These are phyloP conservation scores for Cylloceria caligata DNA, from an alignment of 2,888 invertebrate species.

Conservation along the genomic window DNA sequence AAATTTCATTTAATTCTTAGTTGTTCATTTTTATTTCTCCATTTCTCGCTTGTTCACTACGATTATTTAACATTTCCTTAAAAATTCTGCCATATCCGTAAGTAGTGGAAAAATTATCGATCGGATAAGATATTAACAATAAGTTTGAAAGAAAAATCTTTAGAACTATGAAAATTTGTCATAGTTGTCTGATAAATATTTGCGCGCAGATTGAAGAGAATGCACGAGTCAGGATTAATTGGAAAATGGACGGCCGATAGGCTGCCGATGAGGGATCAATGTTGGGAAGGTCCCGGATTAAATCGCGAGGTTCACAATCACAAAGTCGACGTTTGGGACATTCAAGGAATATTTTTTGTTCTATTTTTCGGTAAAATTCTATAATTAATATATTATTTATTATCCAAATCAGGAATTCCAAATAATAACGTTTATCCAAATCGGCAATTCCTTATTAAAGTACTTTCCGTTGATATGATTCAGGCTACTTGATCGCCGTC, in stretches of 20 bases:
- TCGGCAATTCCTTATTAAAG: not conserved
- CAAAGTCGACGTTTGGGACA: conserved; percentile 94
- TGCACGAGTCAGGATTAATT: conserved; percentile 94
- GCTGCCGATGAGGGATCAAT: conserved; percentile 92
- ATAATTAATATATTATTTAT: conserved; percentile 7
- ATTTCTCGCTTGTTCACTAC: too few species aligned
- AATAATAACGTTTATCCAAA: not conserved
- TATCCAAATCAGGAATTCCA: not conserved
- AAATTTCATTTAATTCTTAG: conserved; percentile 35
- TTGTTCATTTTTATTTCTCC: not conserved
- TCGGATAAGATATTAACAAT: too few species aligned
- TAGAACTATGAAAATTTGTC: too few species aligned
- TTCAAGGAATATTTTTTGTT: conserved; percentile 97
- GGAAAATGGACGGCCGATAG: conserved; percentile 93
- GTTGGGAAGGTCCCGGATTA: conserved; percentile 88
- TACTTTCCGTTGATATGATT: conserved; percentile 70
- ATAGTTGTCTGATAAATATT: too few species aligned
- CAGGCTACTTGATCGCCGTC: conserved; percentile 85
- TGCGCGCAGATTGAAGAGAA: conserved; percentile 88
- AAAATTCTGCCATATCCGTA: too few species aligned
- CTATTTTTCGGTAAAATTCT: conserved; percentile 89
- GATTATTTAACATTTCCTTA: too few species aligned
- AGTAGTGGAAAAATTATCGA: too few species aligned
- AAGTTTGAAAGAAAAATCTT: too few species aligned
- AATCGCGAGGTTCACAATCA: conserved; percentile 92